Evolutionary conservation across 2,113 vertebrate species (phyloP).

Genomic region (Pelusios castaneus): DNA sequence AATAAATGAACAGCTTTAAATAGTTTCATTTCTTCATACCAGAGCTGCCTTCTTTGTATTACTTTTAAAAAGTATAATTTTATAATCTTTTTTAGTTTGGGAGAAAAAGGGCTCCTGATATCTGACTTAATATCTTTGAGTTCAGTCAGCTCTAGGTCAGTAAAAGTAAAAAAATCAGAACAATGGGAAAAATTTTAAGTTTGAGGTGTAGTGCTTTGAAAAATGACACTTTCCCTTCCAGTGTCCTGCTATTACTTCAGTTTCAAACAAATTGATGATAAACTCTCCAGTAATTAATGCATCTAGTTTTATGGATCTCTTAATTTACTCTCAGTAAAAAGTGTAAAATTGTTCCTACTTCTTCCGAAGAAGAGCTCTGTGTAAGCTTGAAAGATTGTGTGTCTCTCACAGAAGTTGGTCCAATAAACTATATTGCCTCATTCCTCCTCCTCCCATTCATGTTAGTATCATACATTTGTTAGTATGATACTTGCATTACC

Average conservation of each 20-base stretch:
- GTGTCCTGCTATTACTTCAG: neutral
- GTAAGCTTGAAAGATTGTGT: neutral
- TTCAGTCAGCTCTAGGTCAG: conserved; percentile 31
- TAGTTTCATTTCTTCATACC: neutral
- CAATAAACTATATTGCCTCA: neutral
- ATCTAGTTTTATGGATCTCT: conserved; percentile 20
- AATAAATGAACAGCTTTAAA: neutral
- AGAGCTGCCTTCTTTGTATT: neutral
- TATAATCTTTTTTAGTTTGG: neutral
- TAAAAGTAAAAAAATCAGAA: conserved; percentile 20
- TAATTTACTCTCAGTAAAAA: neutral
- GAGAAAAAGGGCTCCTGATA: conserved; percentile 1
- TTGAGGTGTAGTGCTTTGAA: conserved; percentile 18
- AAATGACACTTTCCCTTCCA: conserved; percentile 39
- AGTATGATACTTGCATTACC: neutral
- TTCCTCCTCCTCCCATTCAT: neutral
- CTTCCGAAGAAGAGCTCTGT: neutral
- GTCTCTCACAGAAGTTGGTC: neutral
- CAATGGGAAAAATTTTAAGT: neutral
- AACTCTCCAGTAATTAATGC: conserved; percentile 41
- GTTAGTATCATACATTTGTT: neutral
- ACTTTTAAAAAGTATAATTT: neutral
- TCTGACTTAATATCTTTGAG: conserved; percentile 24
- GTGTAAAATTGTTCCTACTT: neutral
- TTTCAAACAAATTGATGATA: conserved; percentile 14